Base-by-base conservation (phyloP, 2,113 vertebrate species). In the Atlantisia rogersi region DNA sequence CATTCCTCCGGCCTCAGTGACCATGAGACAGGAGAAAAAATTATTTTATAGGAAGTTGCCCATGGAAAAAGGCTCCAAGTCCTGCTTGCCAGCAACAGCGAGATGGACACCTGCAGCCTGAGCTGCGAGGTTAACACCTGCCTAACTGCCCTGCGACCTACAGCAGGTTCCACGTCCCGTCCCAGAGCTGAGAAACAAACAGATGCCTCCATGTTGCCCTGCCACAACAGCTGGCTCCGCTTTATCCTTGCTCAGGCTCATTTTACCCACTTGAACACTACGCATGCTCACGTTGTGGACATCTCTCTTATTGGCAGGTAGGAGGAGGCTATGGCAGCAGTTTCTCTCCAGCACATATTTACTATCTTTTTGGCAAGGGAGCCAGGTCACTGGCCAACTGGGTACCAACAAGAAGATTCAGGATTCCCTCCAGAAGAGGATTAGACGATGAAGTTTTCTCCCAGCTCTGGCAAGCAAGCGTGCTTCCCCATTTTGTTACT, bases 231-330 rank as follows among this genome's bases (percentile, higher is more conserved):
- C 67, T 53, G 56, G 28, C 52, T 86, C 68, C 83, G 55, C 82
- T 80, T 44, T 62, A 48, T 19, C 63, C 46, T 76, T 44, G 44
- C n/a, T 75, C 68, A 70, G 32, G 55, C 35, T 81, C 3, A 0
- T 71, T 71, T 68, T 20, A 77, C 28, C 22, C 73, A 53, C 64
- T 74, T 25, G 18, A 40, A 78, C 42, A 48, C 50, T 5, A 40
- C 4, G 21, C n/a, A 59, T 0, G 0, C 37, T 65, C 28, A 69
- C 0, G 0, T 8, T 39, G 60, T 5, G 3, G 46, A 67, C 60
- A 84, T 32, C 31, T 17, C 71, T 88, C n/a, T 14, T 10, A n/a
- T 5, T 78, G 48, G 37, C 64, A 67, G 63, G 35, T 0, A 9
- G 28, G 37, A 95, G 31, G 7, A 69, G 15, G 29, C 15, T 19